phyloP scores from a whole-genome alignment of 2,888 invertebrate species.

The Ophion costatus region DNA sequence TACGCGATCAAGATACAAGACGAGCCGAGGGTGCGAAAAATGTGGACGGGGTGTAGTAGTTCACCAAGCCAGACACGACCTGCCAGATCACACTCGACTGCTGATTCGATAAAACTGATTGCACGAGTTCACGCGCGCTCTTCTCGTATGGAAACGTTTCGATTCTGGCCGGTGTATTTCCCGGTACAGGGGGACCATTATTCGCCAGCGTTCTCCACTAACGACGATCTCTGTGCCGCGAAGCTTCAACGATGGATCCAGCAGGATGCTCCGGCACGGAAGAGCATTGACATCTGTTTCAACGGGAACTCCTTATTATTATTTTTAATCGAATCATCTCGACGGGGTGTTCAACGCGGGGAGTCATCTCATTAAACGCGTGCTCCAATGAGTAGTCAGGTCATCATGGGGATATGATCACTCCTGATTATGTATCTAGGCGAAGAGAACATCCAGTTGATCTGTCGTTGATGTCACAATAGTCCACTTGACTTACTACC shows the following conservation, averaged over 20 bases:
- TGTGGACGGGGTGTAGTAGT: neutral
- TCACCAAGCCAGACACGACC: constrained; percentile 54
- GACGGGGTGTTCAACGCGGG: constrained; percentile 12
- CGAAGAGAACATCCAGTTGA: neutral
- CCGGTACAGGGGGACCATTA: constrained; percentile 22
- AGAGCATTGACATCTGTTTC: constrained; percentile 59
- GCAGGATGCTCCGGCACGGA: constrained; percentile 39
- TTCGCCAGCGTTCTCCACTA: constrained; percentile 34
- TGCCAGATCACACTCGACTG: constrained; percentile 55
- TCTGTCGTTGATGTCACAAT: neutral
- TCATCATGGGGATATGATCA: neutral
- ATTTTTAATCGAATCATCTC: constrained; percentile 52
- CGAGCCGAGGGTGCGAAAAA: constrained; percentile 40
- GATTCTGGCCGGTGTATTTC: constrained; percentile 33
- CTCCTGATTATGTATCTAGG: neutral
- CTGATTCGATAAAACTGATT: constrained; percentile 57
- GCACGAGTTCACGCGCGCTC: constrained; percentile 18
- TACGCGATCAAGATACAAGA: constrained; percentile 61
- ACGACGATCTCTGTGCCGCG: constrained; percentile 27
- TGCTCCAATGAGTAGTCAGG: neutral
- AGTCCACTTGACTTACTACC: neutral
- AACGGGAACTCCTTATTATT: constrained; percentile 34
- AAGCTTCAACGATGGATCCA: neutral
- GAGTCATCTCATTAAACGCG: neutral
- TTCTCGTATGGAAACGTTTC: constrained; percentile 50